Base-by-base conservation (phyloP, 2,888 invertebrate genomes). In the Platynereis dumerilii region DNA sequence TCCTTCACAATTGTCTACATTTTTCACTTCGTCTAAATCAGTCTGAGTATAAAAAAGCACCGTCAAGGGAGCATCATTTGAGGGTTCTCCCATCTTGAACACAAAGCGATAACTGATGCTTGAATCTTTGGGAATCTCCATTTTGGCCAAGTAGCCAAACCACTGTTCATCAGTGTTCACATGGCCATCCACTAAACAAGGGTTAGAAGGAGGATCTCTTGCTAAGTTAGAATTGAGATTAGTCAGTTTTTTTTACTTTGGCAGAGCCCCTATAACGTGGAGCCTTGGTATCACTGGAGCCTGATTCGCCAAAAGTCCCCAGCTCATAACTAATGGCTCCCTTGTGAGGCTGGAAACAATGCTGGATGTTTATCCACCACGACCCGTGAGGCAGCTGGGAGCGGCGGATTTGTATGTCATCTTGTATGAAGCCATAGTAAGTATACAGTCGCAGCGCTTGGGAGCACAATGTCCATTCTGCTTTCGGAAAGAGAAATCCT, bases 111-210 rank as follows among this genome's bases (percentile, higher is more conserved):
- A 60, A 39, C 60, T 60, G 60, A 60, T 60, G 53, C 48, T 48
- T 12, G 60, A 60, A 53, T 60, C 60, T 7, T 28, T 20, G 20
- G 60, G 60, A 20, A 60, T 53, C 53, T 34, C 29, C 60, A 60
- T 60, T 52, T 52, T 60, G 29, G 60, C 60, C 39, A 60, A 48
- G 54, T 60, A 60, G 20, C 60, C 60, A 34, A 34, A 60, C 60
- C 60, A 60, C 42, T 60, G 60, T 28, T 60, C 54, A 15, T n/a
- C 7, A 2, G 60, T 60, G 54, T 60, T 53, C 39, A 60, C 60
- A 15, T 53, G 34, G 22, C 60, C 60, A 29, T 60, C 60, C 2
- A 60, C 34, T 15, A 60, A 52, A 48, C 60, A 60, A 20, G 60
- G 60, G 24, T 29, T 48, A 12, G 60, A 60, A 24, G 28, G 34